Evolutionary conservation across 2,113 vertebrate genomes (phyloP).

Genomic region (Burhinus oedicnemus): DNA sequence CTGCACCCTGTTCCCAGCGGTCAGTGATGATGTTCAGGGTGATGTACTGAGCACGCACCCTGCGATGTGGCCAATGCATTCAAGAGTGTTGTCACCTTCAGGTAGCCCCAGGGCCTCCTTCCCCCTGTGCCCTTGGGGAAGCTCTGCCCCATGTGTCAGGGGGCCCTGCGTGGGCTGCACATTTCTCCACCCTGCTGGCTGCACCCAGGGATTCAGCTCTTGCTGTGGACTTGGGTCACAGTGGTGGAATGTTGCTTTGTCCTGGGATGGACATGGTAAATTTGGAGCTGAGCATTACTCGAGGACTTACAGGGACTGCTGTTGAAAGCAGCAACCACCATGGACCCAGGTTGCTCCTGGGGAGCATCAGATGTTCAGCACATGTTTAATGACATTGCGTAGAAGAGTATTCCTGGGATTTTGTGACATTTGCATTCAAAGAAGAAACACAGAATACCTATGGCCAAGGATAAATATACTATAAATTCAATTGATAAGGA

Average conservation of each 20-base stretch:
- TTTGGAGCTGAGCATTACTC: not conserved
- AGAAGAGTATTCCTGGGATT: not conserved
- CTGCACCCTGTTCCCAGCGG: accelerated
- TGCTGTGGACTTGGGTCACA: not conserved
- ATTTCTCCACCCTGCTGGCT: not conserved
- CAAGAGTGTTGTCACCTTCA: accelerated
- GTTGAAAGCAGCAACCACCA: accelerated
- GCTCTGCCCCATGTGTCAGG: not conserved
- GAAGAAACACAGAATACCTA: not conserved
- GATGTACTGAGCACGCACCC: not conserved
- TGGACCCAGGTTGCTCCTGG: too few species aligned
- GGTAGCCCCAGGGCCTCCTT: not conserved
- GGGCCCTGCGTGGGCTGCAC: accelerated
- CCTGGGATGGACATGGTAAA: accelerated
- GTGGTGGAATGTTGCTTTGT: not conserved
- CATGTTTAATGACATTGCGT: accelerated
- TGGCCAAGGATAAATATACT: not conserved
- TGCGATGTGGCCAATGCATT: not conserved
- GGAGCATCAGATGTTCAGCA: not conserved
- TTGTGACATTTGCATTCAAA: not conserved
- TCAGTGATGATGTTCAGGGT: accelerated
- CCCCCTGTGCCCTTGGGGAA: accelerated
- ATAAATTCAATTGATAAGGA: not conserved
- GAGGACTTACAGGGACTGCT: not conserved
- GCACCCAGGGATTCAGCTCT: not conserved